These are phyloP conservation scores for Helostoma temminkii DNA, from an alignment of 2,797 vertebrate genomes.

Conservation along the genomic window DNA sequence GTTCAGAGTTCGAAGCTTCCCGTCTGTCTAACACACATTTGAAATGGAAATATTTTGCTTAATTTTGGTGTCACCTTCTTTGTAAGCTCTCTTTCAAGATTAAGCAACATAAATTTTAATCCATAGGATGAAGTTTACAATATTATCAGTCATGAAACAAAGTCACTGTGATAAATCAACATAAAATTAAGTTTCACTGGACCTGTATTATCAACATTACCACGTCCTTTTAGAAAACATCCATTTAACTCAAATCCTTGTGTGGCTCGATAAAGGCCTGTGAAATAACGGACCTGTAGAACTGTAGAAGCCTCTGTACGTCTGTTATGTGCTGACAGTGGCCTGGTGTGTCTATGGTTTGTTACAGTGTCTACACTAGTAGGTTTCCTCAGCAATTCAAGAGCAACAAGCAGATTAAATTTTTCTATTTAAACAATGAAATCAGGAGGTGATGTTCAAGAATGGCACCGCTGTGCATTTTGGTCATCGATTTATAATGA, in stretches of 20 bases:
- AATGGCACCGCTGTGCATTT: slow-evolving; percentile 60
- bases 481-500: slow-evolving; percentile 52
- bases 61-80: too few species aligned
- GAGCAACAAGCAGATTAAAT: slow-evolving; percentile 40
- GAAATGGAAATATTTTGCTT: slow-evolving; percentile 12
- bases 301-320: slow-evolving; percentile 22
- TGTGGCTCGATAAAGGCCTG: slow-evolving; percentile 1
- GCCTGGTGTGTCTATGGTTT: slow-evolving; percentile 30
- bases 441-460: slow-evolving; percentile 33
- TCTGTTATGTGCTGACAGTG: slow-evolving; percentile 28
- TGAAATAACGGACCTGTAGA: slow-evolving; percentile 15
- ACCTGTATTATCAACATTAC: slow-evolving; percentile 14
- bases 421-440: slow-evolving; percentile 48
- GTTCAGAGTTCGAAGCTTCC: slow-evolving; percentile 24
- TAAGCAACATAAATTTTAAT: slow-evolving; percentile 1
- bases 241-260: slow-evolving; percentile 14
- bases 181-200: not conserved
- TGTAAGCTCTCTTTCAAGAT: slow-evolving; percentile 18
- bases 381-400: slow-evolving; percentile 22
- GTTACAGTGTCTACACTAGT: slow-evolving; percentile 37
- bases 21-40: not conserved
- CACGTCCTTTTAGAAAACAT: slow-evolving; percentile 9
- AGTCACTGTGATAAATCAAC: slow-evolving; percentile 8
- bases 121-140: not conserved
- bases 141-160: slow-evolving; percentile 18